These are phyloP conservation scores for Athalia circularis DNA, from an alignment of 2,888 invertebrate species.

Conservation along the genomic window DNA sequence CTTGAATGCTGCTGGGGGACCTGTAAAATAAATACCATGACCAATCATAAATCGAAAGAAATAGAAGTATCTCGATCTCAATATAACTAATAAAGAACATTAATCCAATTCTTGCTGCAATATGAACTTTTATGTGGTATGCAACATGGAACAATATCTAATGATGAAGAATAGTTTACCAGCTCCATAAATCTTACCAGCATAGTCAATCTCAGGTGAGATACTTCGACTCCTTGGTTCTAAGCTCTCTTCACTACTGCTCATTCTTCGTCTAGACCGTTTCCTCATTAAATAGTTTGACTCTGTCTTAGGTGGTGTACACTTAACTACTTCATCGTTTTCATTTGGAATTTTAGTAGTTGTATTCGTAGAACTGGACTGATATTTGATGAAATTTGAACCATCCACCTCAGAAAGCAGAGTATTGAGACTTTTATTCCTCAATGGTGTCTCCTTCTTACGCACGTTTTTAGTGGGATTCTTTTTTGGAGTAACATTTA, in stretches of 20 bases:
- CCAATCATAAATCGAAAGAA: not conserved
- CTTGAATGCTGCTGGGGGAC: slow-evolving; percentile 52
- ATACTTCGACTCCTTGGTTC: slow-evolving; percentile 47
- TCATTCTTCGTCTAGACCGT: slow-evolving; percentile 36
- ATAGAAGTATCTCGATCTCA: not conserved
- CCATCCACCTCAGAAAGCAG: not conserved
- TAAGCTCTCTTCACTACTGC: slow-evolving; percentile 46
- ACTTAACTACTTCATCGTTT: not conserved
- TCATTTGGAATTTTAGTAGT: not conserved
- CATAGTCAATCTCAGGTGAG: slow-evolving; percentile 52
- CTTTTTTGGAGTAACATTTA: slow-evolving; percentile 1
- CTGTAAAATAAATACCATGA: slow-evolving; percentile 46
- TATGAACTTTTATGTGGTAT: no score
- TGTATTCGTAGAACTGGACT: not conserved
- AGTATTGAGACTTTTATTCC: slow-evolving; percentile 3
- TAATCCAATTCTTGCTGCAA: no score
- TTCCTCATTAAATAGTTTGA: not conserved
- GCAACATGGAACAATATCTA: no score
- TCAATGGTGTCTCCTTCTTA: slow-evolving; percentile 11
- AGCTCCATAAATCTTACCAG: slow-evolving; percentile 46
- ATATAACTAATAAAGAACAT: no score
- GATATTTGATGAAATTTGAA: not conserved
- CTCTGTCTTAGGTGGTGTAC: not conserved
- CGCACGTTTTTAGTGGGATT: not conserved
- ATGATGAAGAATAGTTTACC: not conserved